A percentile compares a stretch with the other conserved stretches of the same genome.
Evolutionary conservation across 2,113 vertebrate species (phyloP).

Genomic region (Pampusana beccarii): DNA sequence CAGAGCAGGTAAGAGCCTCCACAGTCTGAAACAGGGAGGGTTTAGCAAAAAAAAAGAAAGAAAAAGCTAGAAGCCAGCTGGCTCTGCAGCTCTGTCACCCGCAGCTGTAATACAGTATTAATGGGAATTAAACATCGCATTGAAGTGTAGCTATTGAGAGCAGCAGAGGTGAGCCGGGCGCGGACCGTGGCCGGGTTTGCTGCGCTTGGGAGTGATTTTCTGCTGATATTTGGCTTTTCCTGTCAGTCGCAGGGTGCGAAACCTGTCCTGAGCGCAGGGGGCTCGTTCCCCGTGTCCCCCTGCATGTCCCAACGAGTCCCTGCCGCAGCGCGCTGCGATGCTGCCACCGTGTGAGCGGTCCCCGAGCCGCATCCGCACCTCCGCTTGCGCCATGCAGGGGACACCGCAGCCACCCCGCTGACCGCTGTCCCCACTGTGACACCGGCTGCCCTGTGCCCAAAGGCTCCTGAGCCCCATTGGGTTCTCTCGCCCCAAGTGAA

Average conservation of each 20-base stretch:
- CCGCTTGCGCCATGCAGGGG: conserved; percentile 43
- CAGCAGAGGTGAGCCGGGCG: background rate
- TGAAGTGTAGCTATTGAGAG: background rate
- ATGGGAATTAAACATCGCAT: background rate
- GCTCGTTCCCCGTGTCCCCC: background rate
- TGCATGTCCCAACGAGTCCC: background rate
- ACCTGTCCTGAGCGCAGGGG: too few relatives aligned
- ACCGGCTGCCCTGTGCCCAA: fast-evolving
- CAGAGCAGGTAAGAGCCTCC: background rate
- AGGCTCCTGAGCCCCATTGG: fast-evolving
- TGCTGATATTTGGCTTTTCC: background rate
- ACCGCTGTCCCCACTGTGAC: background rate
- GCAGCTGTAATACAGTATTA: background rate
- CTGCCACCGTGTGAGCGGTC: conserved; percentile 56
- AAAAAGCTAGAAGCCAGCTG: background rate
- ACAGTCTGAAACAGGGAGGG: background rate
- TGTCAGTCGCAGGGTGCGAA: too few relatives aligned
- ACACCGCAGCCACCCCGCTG: conserved; percentile 75
- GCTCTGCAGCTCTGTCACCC: background rate
- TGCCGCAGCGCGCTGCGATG: background rate
- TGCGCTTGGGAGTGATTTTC: fast-evolving
- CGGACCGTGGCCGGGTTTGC: background rate
- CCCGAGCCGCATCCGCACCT: background rate
- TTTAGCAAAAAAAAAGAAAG: too few relatives aligned
- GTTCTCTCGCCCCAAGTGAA: background rate